These are phyloP conservation scores for Butastur rufipennis DNA, from an alignment of 2,113 vertebrate genomes.

Conservation along the genomic window DNA sequence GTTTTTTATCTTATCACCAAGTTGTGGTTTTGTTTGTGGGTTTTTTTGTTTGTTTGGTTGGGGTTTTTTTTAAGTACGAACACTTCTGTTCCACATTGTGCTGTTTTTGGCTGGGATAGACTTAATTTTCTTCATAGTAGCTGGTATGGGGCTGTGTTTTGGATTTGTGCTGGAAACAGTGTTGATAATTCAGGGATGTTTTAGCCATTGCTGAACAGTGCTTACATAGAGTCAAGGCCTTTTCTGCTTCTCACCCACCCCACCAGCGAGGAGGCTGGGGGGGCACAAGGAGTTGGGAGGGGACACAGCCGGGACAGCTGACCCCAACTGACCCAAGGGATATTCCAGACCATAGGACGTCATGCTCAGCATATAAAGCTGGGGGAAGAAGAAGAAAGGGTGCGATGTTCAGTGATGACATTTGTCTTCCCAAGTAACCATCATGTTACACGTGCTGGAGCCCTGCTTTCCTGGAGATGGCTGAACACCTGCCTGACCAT, in stretches of 20 bases:
- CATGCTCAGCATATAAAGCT: neutral
- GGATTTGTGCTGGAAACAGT: neutral
- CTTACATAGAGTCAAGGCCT: neutral
- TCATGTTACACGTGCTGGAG: fast-evolving
- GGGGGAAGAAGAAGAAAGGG: too few relatives aligned
- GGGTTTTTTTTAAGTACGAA: neutral
- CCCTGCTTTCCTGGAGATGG: too few relatives aligned
- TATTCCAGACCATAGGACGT: neutral
- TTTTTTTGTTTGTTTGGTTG: too few relatives aligned
- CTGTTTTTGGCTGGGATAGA: neutral
- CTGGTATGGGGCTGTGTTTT: neutral
- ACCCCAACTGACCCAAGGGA: fast-evolving
- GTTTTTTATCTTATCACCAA: neutral
- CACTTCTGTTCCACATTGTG: neutral
- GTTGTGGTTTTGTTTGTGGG: too few relatives aligned
- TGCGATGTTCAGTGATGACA: neutral
- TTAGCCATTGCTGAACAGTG: neutral
- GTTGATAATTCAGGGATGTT: neutral
- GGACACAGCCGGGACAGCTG: neutral
- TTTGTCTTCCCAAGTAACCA: neutral
- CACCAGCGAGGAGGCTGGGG: neutral
- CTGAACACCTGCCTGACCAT: too few relatives aligned
- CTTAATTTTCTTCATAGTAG: neutral
- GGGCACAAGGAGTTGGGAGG: neutral
- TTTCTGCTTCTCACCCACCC: neutral